These are phyloP conservation scores for Chaetorhynchus papuensis DNA, from an alignment of 2,113 vertebrate genomes.

Conservation along the genomic window DNA sequence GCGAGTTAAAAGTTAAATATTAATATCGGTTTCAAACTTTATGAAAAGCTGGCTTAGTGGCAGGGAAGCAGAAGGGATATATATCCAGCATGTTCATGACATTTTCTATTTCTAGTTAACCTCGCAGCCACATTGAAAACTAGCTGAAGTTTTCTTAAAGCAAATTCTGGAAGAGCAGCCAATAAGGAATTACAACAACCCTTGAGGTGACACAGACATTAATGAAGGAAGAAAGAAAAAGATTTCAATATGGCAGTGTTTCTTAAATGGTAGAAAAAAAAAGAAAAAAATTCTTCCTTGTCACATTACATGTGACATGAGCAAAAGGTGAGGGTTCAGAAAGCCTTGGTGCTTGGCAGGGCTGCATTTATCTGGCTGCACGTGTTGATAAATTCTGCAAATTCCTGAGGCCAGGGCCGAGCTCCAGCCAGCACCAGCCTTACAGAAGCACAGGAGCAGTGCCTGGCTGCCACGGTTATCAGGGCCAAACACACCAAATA, in stretches of 20 bases:
- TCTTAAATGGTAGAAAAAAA: background rate
- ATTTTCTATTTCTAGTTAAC: conserved; percentile 36
- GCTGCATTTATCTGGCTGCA: background rate
- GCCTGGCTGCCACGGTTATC: background rate
- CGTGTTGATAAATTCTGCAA: background rate
- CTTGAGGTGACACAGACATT: conserved; percentile 30
- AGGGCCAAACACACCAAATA: background rate
- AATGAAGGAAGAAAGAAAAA: conserved; percentile 26
- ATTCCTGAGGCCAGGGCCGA: rapidly evolving
- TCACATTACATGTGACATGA: background rate
- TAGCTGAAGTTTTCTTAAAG: conserved; percentile 33
- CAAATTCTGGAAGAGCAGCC: background rate
- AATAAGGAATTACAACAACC: background rate
- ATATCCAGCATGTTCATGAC: background rate
- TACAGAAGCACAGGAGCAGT: background rate
- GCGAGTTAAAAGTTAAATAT: conserved; percentile 55
- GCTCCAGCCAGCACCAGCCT: background rate
- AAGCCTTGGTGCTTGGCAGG: background rate
- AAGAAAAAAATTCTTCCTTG: background rate
- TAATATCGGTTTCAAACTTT: conserved; percentile 54
- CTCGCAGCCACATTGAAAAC: conserved; percentile 8
- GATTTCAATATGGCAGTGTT: background rate
- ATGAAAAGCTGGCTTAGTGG: conserved; percentile 4
- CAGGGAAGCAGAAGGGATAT: background rate
- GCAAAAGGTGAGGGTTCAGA: background rate